phyloP scores from a whole-genome alignment of 2,113 vertebrate species.

The Ciconia boyciana region DNA sequence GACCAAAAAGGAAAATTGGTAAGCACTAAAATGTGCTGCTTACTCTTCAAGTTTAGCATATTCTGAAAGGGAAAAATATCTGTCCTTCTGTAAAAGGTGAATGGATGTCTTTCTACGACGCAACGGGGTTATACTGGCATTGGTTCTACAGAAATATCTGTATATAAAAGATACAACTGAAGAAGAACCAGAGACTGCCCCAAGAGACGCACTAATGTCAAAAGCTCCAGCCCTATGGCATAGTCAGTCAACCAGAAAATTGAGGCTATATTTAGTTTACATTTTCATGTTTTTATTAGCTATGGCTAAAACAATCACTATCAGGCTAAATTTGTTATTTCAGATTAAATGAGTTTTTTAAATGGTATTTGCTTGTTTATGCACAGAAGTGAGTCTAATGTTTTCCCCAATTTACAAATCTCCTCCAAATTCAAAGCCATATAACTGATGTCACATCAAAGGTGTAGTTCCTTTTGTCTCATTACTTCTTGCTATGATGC shows the following conservation, averaged over 20 bases:
- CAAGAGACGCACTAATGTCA: neutral
- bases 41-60: neutral
- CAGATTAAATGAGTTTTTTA: neutral
- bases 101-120: neutral
- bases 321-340: slow-evolving; percentile 16
- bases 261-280: slow-evolving; percentile 41
- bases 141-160: neutral
- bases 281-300: slow-evolving; percentile 50
- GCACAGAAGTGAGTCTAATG: neutral
- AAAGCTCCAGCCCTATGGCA: slow-evolving; percentile 33
- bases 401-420: neutral
- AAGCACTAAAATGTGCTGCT: neutral
- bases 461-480: neutral
- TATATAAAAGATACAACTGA: neutral
- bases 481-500: neutral
- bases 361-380: slow-evolving; percentile 12
- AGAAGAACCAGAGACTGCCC: slow-evolving; percentile 10
- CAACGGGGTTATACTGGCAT: neutral
- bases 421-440: neutral
- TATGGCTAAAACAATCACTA: neutral
- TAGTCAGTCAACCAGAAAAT: slow-evolving; percentile 45
- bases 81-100: neutral
- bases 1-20: neutral
- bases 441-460: neutral
- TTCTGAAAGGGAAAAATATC: neutral